Evolutionary conservation across 2,113 vertebrate species (phyloP).

Genomic region (Tenebrosternarchus preto): DNA sequence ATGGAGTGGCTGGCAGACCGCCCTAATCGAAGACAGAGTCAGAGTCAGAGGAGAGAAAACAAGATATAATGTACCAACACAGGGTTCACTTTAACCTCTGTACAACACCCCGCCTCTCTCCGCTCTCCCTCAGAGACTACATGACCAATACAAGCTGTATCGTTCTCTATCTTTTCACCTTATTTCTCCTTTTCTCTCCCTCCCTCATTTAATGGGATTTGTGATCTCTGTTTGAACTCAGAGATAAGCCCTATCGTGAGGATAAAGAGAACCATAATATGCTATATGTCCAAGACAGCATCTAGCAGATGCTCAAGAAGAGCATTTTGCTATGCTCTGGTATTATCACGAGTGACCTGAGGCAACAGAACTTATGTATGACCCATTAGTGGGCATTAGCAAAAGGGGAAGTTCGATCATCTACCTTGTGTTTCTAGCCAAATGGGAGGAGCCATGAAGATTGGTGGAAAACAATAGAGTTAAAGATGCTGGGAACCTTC

Average conservation of each 20-base stretch:
- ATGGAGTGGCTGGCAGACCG: neutral
- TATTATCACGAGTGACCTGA: neutral
- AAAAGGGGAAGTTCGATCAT: neutral
- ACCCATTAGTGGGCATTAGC: neutral
- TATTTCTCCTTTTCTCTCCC: neutral
- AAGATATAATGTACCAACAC: neutral
- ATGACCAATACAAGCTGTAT: neutral
- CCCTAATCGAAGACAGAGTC: neutral
- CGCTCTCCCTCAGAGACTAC: neutral
- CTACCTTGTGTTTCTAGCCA: neutral
- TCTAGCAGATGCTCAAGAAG: neutral
- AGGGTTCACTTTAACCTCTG: conserved; percentile 2
- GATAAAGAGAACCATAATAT: neutral
- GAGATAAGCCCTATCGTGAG: neutral
- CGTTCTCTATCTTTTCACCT: neutral
- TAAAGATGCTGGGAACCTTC: too few species aligned
- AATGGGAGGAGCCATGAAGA: too few species aligned
- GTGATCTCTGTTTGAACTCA: neutral
- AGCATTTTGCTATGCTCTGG: neutral
- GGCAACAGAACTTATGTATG: neutral
- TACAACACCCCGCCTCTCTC: neutral
- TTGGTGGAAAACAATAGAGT: too few species aligned
- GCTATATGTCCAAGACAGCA: neutral
- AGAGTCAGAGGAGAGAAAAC: neutral
- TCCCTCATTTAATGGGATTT: neutral